These are phyloP conservation scores for Argentina silus DNA, from an alignment of 2,797 vertebrate species.

Conservation along the genomic window DNA sequence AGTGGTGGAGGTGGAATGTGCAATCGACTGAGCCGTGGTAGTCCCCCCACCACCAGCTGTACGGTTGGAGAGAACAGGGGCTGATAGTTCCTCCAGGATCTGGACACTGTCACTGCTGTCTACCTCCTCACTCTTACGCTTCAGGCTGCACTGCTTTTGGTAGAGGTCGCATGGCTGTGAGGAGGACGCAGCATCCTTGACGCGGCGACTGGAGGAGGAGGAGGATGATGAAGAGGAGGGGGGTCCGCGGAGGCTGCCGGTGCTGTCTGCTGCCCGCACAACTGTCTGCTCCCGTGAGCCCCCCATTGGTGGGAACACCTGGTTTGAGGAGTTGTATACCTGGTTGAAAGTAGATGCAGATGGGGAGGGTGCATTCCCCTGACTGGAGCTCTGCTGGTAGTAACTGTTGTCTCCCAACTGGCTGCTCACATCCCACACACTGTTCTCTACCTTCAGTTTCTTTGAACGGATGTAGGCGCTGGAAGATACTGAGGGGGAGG, in stretches of 20 bases:
- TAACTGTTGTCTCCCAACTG: conserved; percentile 87
- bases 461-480: conserved; percentile 96
- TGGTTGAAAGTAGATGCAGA: conserved; percentile 84
- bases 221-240: conserved; percentile 75
- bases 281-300: conserved; percentile 82
- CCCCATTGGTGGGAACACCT: conserved; percentile 66
- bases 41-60: conserved; percentile 81
- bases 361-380: conserved; percentile 85
- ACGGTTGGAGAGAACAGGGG: conserved; percentile 92
- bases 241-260: conserved; percentile 83
- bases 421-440: conserved; percentile 89
- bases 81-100: conserved; percentile 97
- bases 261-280: conserved; percentile 94
- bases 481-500: conserved; percentile 96
- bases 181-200: conserved; percentile 81
- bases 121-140: conserved; percentile 93
- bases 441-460: conserved; percentile 96
- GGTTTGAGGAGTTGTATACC: conserved; percentile 82
- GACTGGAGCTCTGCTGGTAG: conserved; percentile 81
- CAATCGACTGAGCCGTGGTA: conserved; percentile 90
- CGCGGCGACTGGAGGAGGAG: conserved; percentile 80
- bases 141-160: conserved; percentile 93
- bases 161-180: conserved; percentile 84
- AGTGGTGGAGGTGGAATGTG: conserved; percentile 86
- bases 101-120: conserved; percentile 99